Evolutionary conservation across 2,797 vertebrate species (phyloP), one percentile per base, ranked within the genome.

Genomic region (Etheostoma nigrum): DNA sequence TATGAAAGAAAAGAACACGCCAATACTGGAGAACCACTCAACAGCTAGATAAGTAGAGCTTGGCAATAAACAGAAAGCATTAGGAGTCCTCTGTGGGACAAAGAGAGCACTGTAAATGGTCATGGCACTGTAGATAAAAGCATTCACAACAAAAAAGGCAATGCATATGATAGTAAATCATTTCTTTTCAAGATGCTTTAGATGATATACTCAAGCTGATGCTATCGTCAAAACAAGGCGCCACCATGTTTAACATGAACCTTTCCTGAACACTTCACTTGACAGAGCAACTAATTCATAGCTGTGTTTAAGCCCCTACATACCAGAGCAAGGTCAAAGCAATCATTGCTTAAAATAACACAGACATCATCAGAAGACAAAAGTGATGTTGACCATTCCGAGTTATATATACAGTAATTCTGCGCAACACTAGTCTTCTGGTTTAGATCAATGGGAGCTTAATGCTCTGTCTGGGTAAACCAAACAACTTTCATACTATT

Each of bases 241-340:
- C 51, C 12, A 18, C 66, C 18, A 45, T 44, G 51, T 62, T 59
- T 83, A 14, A 73, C 27, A 51, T 48, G 51, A 70, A 52, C 11
- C 65, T 44, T 59, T 51, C 5, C 16, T 16, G 23, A 62, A 55
- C 36, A 63, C 52, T 67, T 76, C 3, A 25, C 7, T 55, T 77
- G 76, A 83, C 74, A 71, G 11, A 52, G 14, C 10, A 12, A 6
- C 4, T 74, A 72, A 84, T 72, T 83, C 52, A 74, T 53, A 5
- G 59, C 42, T 58, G 21, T 68, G 69, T 72, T 72, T 27, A 21
- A 76, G 40, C 33, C 55, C 45, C n/a, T 25, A 49, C 72, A 82
- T 78, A 64, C 72, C 75, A 78, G 64, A 70, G 55, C 36, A 49
- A 42, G 25, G n/a, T 51, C 66, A 72, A 81, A 74, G 79, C 65